A percentile compares a stretch with the other conserved stretches of the same genome.
Conservation (phyloP, 2,113 vertebrate genomes). For the Carassius auratus region DNA sequence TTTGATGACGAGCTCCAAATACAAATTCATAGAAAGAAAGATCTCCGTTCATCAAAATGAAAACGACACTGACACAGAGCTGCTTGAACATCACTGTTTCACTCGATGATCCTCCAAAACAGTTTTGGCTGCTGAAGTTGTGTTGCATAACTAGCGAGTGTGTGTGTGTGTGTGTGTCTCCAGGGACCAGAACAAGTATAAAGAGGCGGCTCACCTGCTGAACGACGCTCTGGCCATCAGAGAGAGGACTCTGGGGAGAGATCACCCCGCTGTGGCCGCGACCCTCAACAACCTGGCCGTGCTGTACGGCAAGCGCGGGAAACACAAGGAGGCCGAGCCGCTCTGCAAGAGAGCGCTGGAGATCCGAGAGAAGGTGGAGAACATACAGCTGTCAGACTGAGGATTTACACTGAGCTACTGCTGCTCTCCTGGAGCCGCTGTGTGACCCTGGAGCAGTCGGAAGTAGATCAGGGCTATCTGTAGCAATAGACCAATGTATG, state of each 20-base stretch:
- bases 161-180: neutral
- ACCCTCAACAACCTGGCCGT: conserved; percentile 90
- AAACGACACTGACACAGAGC: too few relatives aligned
- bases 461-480: too few relatives aligned
- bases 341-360: conserved; percentile 88
- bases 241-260: conserved; percentile 87
- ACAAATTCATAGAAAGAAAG: too few relatives aligned
- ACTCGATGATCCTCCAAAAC: neutral
- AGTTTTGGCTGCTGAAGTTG: neutral
- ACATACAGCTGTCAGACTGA: conserved; percentile 3
- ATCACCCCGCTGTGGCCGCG: conserved; percentile 86
- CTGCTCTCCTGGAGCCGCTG: too few relatives aligned
- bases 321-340: conserved; percentile 87
- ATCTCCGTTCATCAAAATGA: too few relatives aligned
- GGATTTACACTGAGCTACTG: too few relatives aligned
- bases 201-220: conserved; percentile 87
- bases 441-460: too few relatives aligned
- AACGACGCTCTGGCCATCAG: conserved; percentile 88
- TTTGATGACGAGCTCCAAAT: too few relatives aligned
- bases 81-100: neutral
- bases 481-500: too few relatives aligned
- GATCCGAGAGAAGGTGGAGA: conserved; percentile 84
- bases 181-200: conserved; percentile 91
- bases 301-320: conserved; percentile 86
- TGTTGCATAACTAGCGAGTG: neutral